These are phyloP conservation scores for Ctenopoma kingsleyae DNA, from an alignment of 2,797 vertebrate species.

Conservation along the genomic window DNA sequence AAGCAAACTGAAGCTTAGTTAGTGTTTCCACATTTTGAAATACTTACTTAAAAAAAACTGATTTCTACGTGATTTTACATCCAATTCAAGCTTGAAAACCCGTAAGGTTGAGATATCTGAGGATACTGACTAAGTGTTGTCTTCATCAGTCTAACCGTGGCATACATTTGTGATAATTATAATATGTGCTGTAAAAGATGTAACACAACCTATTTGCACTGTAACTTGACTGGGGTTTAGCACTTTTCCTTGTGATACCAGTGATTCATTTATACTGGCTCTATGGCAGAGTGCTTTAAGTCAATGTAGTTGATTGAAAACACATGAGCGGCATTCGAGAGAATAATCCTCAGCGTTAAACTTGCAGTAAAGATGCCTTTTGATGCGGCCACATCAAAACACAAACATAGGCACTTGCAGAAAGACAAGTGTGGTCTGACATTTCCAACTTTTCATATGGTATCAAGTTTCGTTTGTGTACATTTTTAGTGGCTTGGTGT, in stretches of 20 bases:
- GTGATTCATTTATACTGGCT: slow-evolving; percentile 31
- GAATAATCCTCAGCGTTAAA: slow-evolving; percentile 27
- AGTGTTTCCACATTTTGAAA: slow-evolving; percentile 4
- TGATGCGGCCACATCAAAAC: slow-evolving; percentile 65
- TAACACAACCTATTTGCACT: not conserved
- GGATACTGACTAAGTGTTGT: not conserved
- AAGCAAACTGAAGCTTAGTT: not conserved
- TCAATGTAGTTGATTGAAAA: slow-evolving; percentile 67
- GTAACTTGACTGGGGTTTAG: not conserved
- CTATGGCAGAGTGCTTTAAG: slow-evolving; percentile 41
- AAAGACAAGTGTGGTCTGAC: slow-evolving; percentile 59
- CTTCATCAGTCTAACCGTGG: not conserved
- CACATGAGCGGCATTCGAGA: slow-evolving; percentile 55
- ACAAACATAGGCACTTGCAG: slow-evolving; percentile 51
- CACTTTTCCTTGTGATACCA: slow-evolving; percentile 17
- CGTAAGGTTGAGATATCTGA: not conserved
- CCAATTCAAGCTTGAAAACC: not conserved
- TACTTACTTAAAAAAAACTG: not conserved
- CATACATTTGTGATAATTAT: not conserved
- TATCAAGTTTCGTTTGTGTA: slow-evolving; percentile 63
- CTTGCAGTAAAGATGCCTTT: slow-evolving; percentile 50
- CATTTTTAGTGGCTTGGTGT: slow-evolving; percentile 42
- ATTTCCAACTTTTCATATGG: slow-evolving; percentile 71
- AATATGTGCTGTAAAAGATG: not conserved
- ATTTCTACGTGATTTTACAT: not conserved